phyloP scores from a whole-genome alignment of 2,797 vertebrate genomes.

The Pseudochirops cupreus region DNA sequence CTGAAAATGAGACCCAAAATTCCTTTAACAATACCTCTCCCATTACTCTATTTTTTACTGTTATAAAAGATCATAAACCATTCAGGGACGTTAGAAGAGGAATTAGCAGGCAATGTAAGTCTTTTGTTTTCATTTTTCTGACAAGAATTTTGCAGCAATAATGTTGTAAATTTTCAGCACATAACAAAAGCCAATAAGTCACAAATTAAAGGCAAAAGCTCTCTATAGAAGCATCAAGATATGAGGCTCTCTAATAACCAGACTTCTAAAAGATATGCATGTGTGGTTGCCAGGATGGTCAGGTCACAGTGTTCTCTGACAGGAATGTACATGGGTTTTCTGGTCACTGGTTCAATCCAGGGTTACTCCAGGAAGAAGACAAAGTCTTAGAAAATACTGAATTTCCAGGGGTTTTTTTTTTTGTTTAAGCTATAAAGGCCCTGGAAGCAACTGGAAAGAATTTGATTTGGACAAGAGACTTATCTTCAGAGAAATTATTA shows the following conservation, averaged over 20 bases:
- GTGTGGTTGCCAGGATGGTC: conserved; percentile 5
- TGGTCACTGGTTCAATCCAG: conserved; percentile 22
- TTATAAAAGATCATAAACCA: conserved; percentile 8
- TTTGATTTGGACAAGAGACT: conserved; percentile 30
- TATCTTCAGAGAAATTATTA: conserved; percentile 57
- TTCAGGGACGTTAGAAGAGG: conserved; percentile 50
- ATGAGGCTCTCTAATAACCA: conserved; percentile 30
- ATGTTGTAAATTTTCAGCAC: conserved; percentile 64
- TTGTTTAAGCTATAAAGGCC: conserved; percentile 47
- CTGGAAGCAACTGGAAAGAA: conserved; percentile 29
- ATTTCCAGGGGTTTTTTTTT: conserved; percentile 30
- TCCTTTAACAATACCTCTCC: conserved; percentile 4
- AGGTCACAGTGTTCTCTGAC: conserved; percentile 31
- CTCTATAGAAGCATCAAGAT: conserved; percentile 58
- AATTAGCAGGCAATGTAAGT: conserved; percentile 52
- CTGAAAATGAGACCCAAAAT: neutral
- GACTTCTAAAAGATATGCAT: conserved; percentile 61
- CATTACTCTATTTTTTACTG: conserved; percentile 34
- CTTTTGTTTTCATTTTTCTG: conserved; percentile 67
- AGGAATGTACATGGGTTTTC: conserved; percentile 44
- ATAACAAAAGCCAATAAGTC: conserved; percentile 63
- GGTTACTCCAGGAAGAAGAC: conserved; percentile 46
- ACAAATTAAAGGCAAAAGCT: conserved; percentile 67
- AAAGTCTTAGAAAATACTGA: conserved; percentile 7
- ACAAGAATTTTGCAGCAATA: conserved; percentile 61